Percentiles rank a stretch among this genome's conserved stretches.
Evolutionary conservation across 2,797 vertebrate genomes (phyloP).

Genomic region (Bradypus variegatus): DNA sequence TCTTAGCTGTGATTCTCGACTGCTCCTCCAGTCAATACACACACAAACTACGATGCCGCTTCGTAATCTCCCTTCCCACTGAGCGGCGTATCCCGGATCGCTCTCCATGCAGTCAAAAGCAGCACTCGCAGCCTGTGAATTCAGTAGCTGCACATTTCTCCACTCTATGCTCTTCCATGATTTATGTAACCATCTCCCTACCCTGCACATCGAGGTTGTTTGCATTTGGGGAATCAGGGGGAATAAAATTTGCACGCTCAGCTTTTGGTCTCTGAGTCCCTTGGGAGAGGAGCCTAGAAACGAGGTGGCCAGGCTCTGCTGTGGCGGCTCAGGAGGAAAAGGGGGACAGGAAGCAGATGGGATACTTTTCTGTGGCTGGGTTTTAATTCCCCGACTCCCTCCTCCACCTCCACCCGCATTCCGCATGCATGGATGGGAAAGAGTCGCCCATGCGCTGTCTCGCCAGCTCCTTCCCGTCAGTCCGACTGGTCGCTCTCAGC

Average conservation of each 20-base stretch:
- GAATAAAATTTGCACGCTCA: background rate
- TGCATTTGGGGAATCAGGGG: no score
- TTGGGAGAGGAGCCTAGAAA: background rate
- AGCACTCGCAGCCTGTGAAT: background rate
- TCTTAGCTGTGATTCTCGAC: background rate
- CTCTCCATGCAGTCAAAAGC: background rate
- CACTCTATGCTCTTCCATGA: background rate
- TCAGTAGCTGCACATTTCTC: background rate
- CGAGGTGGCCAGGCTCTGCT: no score
- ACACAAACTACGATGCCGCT: background rate
- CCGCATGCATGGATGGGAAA: slow-evolving; percentile 18
- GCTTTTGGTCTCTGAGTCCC: background rate
- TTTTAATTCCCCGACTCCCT: background rate
- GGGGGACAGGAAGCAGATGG: background rate
- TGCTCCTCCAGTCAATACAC: background rate
- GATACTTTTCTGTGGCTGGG: background rate
- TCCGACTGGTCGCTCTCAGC: slow-evolving; percentile 26
- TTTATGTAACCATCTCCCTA: background rate
- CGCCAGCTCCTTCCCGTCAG: background rate
- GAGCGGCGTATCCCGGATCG: background rate
- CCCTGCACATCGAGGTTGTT: background rate
- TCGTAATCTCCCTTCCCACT: background rate
- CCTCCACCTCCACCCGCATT: background rate
- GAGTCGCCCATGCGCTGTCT: background rate
- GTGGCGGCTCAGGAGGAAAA: background rate